These are phyloP conservation scores for Entosphenus tridentatus DNA, from an alignment of 2,113 vertebrate species.

Conservation along the genomic window DNA sequence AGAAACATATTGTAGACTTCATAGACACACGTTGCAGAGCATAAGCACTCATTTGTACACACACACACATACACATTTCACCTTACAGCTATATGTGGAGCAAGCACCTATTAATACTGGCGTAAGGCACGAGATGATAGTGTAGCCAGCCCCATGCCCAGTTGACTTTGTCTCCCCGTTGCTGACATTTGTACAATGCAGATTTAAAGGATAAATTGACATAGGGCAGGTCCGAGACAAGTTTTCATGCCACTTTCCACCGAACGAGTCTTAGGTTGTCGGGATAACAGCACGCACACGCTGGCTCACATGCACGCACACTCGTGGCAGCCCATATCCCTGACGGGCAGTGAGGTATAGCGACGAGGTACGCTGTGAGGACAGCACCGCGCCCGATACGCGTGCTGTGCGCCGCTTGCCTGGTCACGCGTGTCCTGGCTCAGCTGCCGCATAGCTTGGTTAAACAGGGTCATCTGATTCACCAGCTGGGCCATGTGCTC, in stretches of 20 bases:
- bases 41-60: neutral
- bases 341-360: neutral
- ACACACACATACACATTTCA: neutral
- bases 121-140: too few relatives aligned
- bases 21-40: neutral
- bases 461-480: neutral
- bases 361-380: neutral
- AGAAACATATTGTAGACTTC: neutral
- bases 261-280: too few relatives aligned
- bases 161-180: too few relatives aligned
- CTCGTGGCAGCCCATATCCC: neutral
- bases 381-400: too few relatives aligned
- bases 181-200: too few relatives aligned
- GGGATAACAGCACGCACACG: too few relatives aligned
- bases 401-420: neutral
- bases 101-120: too few relatives aligned
- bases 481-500: slow-evolving; percentile 4
- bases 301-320: too few relatives aligned
- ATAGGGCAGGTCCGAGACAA: too few relatives aligned
- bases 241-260: too few relatives aligned
- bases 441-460: neutral
- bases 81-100: neutral
- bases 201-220: too few relatives aligned
- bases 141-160: too few relatives aligned
- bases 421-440: neutral